Percentiles rank a stretch among this genome's conserved stretches.
Evolutionary conservation across 2,113 vertebrate genomes (phyloP).

Genomic region (Lutjanus erythropterus): DNA sequence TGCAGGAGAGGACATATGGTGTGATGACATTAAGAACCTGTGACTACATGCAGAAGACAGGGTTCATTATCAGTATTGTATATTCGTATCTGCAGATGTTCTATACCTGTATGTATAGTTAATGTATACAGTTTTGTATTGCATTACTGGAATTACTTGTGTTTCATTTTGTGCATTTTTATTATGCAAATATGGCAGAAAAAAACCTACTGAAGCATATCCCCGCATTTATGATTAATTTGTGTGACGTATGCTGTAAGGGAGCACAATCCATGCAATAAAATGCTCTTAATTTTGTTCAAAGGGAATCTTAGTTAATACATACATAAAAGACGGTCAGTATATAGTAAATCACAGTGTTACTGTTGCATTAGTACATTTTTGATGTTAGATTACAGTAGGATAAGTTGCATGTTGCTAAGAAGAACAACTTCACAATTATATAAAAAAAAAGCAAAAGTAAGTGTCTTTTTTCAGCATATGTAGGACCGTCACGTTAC

Average conservation of each 20-base stretch:
- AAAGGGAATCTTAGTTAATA: not conserved
- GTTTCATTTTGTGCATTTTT: not conserved
- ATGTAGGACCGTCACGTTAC: not conserved
- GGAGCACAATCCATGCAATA: too few relatives aligned
- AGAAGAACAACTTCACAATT: too few relatives aligned
- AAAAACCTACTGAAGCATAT: too few relatives aligned
- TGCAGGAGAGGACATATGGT: not conserved
- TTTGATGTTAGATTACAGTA: not conserved
- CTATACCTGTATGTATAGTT: not conserved
- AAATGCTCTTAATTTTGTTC: not conserved
- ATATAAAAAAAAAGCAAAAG: too few relatives aligned
- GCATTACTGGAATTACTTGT: not conserved
- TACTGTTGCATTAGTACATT: not conserved
- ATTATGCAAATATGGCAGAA: too few relatives aligned
- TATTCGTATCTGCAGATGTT: not conserved
- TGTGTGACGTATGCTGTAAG: too few relatives aligned
- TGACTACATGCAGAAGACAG: too few relatives aligned
- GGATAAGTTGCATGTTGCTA: too few relatives aligned
- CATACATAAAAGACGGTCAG: not conserved
- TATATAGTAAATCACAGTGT: too few relatives aligned
- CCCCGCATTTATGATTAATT: too few relatives aligned
- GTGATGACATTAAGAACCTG: not conserved
- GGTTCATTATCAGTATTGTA: not conserved
- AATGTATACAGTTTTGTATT: not conserved
- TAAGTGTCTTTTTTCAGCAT: too few relatives aligned